These are phyloP conservation scores for Umimayanthus kanabou DNA, from an alignment of 92 coral and sea anemone species.

Conservation along the genomic window DNA sequence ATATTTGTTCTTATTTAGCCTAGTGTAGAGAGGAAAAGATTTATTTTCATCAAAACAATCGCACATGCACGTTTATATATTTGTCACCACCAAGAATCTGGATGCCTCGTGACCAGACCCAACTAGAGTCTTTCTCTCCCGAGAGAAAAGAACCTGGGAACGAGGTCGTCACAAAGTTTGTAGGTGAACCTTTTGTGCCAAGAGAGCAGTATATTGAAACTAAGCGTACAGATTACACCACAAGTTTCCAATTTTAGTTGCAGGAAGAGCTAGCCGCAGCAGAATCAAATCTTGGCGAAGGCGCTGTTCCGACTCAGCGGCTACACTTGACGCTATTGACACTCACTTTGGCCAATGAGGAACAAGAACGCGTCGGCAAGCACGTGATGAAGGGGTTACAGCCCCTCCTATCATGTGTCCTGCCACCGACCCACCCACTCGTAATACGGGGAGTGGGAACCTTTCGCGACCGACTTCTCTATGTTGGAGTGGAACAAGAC, in stretches of 20 bases:
- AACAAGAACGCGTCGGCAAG: slow-evolving; percentile 59
- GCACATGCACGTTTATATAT: too few relatives aligned
- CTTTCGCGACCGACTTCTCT: slow-evolving; percentile 63
- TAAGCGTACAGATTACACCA: background rate
- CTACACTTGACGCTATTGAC: slow-evolving; percentile 76
- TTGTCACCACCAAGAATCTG: too few relatives aligned
- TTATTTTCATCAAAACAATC: too few relatives aligned
- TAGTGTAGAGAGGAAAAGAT: too few relatives aligned
- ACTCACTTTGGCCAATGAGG: slow-evolving; percentile 63
- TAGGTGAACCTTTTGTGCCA: background rate
- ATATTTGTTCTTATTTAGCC: too few relatives aligned
- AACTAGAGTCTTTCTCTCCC: background rate
- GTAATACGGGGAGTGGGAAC: slow-evolving; percentile 59
- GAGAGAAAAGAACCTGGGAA: background rate
- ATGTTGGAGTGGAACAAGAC: slow-evolving; percentile 55
- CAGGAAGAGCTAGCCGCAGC: slow-evolving; percentile 32
- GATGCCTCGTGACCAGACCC: too few relatives aligned
- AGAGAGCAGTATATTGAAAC: background rate
- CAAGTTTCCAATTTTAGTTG: slow-evolving; percentile 39
- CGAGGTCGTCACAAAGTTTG: too few relatives aligned
- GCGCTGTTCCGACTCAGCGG: slow-evolving; percentile 48
- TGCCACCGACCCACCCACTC: slow-evolving; percentile 58
- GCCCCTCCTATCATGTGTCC: slow-evolving; percentile 56
- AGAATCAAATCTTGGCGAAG: slow-evolving; percentile 33
- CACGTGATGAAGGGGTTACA: slow-evolving; percentile 74